Percentiles rank a stretch among this genome's conserved stretches.
phyloP scores from a whole-genome alignment of 2,888 invertebrate genomes.

The Plagiodera versicolora region DNA sequence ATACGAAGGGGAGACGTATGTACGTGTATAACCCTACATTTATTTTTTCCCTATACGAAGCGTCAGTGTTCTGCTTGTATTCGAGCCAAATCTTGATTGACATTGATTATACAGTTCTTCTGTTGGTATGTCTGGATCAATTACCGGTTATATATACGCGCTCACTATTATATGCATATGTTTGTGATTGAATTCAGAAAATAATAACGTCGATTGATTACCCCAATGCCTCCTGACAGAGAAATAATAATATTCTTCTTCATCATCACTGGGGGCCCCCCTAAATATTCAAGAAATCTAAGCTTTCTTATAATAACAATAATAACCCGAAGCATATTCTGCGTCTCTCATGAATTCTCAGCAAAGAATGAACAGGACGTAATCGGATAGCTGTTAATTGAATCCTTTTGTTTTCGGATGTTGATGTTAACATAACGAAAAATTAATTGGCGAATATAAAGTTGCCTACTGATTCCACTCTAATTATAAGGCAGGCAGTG shows the following conservation, averaged over 20 bases:
- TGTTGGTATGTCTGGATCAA: conserved; percentile 36
- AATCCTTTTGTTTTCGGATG: conserved; percentile 39
- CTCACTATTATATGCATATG: background rate
- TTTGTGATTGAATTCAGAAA: too few relatives aligned
- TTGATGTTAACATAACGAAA: conserved; percentile 37
- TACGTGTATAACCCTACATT: conserved; percentile 37
- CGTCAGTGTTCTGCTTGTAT: conserved; percentile 39
- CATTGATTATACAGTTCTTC: conserved; percentile 42
- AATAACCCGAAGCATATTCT: background rate
- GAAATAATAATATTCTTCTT: too few relatives aligned
- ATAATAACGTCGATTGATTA: background rate
- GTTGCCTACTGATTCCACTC: conserved; percentile 16
- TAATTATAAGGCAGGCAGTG: conserved; percentile 16
- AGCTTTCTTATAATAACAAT: background rate
- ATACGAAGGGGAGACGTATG: conserved; percentile 35
- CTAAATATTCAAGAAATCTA: background rate
- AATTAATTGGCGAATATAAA: conserved; percentile 30
- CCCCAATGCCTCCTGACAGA: too few relatives aligned
- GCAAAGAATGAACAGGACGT: conserved; percentile 19
- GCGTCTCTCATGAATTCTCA: conserved; percentile 26
- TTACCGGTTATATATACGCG: conserved; percentile 30
- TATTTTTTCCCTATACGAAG: conserved; percentile 37
- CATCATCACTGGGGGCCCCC: too few relatives aligned
- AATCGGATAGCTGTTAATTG: conserved; percentile 39
- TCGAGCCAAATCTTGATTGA: conserved; percentile 41